Evolutionary conservation across 64 coral and sea anemone genomes (phyloP).

Genomic region (Dendronephthya gigantea): DNA sequence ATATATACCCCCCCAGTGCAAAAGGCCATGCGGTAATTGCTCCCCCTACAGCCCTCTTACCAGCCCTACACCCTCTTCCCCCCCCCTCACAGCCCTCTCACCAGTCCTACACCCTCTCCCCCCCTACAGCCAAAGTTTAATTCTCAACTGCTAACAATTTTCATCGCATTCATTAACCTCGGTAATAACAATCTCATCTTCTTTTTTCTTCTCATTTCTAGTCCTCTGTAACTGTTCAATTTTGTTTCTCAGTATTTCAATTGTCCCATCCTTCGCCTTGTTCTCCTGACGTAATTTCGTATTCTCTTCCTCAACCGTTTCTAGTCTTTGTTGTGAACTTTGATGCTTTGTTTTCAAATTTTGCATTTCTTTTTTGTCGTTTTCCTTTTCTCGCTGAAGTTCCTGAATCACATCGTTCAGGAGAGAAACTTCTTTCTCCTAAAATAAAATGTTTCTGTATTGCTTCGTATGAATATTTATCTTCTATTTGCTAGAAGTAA

Average conservation of each 20-base stretch:
- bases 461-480: too few relatives aligned
- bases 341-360: not conserved
- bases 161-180: not conserved
- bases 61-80: too few relatives aligned
- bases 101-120: too few relatives aligned
- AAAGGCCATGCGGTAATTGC: too few relatives aligned
- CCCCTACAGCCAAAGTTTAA: not conserved
- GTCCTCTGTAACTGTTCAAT: not conserved
- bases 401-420: slow-evolving; percentile 7
- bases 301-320: not conserved
- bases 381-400: not conserved
- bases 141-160: not conserved
- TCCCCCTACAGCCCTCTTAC: too few relatives aligned
- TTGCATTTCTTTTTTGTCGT: not conserved
- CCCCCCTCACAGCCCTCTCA: too few relatives aligned
- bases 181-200: not conserved
- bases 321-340: not conserved
- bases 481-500: too few relatives aligned
- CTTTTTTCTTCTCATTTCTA: not conserved
- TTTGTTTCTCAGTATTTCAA: not conserved
- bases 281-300: not conserved
- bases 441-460: too few relatives aligned
- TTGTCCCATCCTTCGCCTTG: not conserved
- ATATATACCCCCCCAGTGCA: too few relatives aligned
- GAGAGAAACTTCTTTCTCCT: slow-evolving; percentile 1